A percentile compares a stretch with the other conserved stretches of the same genome.
Evolutionary conservation across 2,888 invertebrate species (phyloP).

Genomic region (Drosophila phalerata): DNA sequence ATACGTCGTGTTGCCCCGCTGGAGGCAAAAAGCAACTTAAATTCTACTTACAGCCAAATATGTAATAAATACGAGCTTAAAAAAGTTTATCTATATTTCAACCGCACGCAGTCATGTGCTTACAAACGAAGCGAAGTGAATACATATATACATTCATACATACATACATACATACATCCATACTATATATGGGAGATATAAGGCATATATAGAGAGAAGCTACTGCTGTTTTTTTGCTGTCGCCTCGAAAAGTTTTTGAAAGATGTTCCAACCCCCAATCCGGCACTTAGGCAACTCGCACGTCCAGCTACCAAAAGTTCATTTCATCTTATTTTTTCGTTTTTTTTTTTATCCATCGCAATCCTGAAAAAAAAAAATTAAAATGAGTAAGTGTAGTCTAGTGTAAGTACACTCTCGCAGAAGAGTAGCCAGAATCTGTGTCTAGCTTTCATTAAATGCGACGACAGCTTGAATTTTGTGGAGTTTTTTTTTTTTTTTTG

Average conservation of each 20-base stretch:
- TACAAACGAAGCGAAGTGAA: slow-evolving; percentile 29
- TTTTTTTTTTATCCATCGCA: slow-evolving; percentile 40
- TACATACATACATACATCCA: slow-evolving; percentile 25
- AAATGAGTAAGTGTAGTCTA: slow-evolving; percentile 66
- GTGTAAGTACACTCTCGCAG: slow-evolving; percentile 50
- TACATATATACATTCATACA: slow-evolving; percentile 12
- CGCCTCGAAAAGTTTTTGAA: slow-evolving; percentile 73
- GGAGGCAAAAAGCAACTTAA: slow-evolving; percentile 74
- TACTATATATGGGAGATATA: slow-evolving; percentile 47
- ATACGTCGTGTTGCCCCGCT: slow-evolving; percentile 57
- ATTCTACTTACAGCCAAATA: slow-evolving; percentile 81
- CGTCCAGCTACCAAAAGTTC: slow-evolving; percentile 75
- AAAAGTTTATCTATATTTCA: slow-evolving; percentile 81
- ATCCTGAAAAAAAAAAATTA: slow-evolving; percentile 34
- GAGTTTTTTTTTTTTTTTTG: slow-evolving; percentile 17
- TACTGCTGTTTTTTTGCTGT: slow-evolving; percentile 72
- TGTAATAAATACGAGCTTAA: slow-evolving; percentile 81
- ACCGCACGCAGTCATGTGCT: slow-evolving; percentile 77
- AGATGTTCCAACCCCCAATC: slow-evolving; percentile 64
- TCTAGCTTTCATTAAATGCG: slow-evolving; percentile 69
- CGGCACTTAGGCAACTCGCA: slow-evolving; percentile 69
- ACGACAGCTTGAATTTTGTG: slow-evolving; percentile 64
- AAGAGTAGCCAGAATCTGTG: slow-evolving; percentile 6
- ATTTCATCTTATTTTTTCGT: slow-evolving; percentile 45
- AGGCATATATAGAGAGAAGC: slow-evolving; percentile 53